These are phyloP conservation scores for Schizotus pectinicornis DNA, from an alignment of 2,888 invertebrate genomes.

Conservation along the genomic window DNA sequence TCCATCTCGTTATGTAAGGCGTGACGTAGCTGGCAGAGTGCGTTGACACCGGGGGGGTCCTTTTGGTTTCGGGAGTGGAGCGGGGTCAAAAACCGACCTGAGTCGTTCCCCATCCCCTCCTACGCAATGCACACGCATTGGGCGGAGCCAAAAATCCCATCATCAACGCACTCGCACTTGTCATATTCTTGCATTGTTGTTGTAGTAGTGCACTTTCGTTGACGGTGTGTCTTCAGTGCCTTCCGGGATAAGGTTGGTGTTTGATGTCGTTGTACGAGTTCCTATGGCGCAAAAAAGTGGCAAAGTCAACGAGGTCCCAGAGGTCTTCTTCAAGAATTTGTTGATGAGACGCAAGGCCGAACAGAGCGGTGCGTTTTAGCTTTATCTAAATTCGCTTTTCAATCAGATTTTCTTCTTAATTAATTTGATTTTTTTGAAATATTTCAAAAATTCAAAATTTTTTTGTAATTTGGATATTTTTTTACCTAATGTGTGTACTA, in stretches of 20 bases:
- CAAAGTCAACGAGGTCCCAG: conserved; percentile 46
- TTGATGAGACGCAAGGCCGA: conserved; percentile 48
- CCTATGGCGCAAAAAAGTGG: conserved; percentile 36
- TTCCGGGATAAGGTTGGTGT: conserved; percentile 30
- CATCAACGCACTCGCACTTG: conserved; percentile 51
- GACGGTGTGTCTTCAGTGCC: conserved; percentile 27
- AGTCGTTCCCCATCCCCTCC: conserved; percentile 40
- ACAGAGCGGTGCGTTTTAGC: conserved; percentile 43
- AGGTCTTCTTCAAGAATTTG: conserved; percentile 50
- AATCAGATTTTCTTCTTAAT: no score
- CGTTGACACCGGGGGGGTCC: conserved; percentile 20
- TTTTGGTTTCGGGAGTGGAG: conserved; percentile 30
- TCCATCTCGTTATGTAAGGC: no score
- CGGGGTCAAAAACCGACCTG: conserved; percentile 56
- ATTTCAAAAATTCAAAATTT: no score
- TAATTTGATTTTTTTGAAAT: no score
- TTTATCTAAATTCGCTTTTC: conserved; percentile 12
- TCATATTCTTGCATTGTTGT: conserved; percentile 46
- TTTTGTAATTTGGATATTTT: no score
- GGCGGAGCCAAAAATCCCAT: conserved; percentile 48
- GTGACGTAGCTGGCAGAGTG: conserved; percentile 10
- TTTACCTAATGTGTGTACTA: no score
- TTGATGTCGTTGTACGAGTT: conserved; percentile 1
- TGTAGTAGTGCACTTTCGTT: conserved; percentile 32
- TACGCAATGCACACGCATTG: conserved; percentile 53